Base-by-base conservation (phyloP, 2,797 vertebrate genomes). In the Tiaroga cobitis region DNA sequence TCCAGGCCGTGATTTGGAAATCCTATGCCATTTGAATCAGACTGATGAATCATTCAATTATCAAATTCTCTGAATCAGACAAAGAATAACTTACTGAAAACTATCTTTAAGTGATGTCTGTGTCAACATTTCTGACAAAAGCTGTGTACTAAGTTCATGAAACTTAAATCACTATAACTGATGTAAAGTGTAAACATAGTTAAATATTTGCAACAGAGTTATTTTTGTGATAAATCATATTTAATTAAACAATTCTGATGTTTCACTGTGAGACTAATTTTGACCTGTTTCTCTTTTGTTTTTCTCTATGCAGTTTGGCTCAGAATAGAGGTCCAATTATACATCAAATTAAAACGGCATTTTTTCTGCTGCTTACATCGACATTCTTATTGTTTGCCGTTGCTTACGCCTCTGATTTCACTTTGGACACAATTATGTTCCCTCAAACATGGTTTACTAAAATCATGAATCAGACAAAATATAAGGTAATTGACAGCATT, bases 331-430 rank as follows among this genome's bases (percentile, higher is more conserved):
- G 43, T 21, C 7, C 13, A 0, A 0, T 2, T 13, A 43, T 10
- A 24, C 26, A 4, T 2, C 18, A 43, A 9, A 19, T 75, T 26
- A 87, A 87, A 78, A 80, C 3, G 7, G 26, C 9, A 51, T 89
- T 87, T 24, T 16, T 80, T 29, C 39, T 87, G 13, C 34, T 88
- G 68, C 49, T 87, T 19, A 21, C 16, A n/a, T 9, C 80, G 4
- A 65, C 46, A n/a, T 82, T 82, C 5, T 3, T 70, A 32, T 51
- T 61, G 2, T n/a, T 46, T 2, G 0, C 24, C 5, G 7, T 26
- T 19, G 4, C 56, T 63, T 67, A 74, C 1, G 1, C 65, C 6
- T 41, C 8, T 2, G 24, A 81, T 11, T 18, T 59, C 8, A 15
- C 39, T 49, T 5, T 73, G 0, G 1, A 68, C 5, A 15, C 18